Percentiles rank a stretch among this genome's conserved stretches.
These are phyloP conservation scores for Gymnothorax javanicus DNA, from an alignment of 2,797 vertebrate species.

Conservation along the genomic window DNA sequence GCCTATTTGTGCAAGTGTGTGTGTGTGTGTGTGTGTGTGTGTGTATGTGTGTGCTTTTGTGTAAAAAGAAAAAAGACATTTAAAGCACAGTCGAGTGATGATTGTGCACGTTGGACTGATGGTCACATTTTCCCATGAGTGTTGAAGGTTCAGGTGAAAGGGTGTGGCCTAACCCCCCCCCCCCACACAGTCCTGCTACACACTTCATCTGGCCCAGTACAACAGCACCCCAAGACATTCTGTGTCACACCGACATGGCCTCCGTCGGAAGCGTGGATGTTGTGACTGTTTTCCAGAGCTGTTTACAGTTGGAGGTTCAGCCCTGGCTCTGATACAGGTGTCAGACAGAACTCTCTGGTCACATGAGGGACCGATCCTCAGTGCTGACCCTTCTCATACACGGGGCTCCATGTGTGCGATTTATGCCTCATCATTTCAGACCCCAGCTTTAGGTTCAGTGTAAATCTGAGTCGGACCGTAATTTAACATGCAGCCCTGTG, in stretches of 20 bases:
- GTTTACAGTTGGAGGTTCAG: background rate
- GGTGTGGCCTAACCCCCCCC: background rate
- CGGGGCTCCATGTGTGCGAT: background rate
- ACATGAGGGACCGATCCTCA: background rate
- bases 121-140: background rate
- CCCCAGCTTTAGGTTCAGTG: background rate
- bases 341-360: background rate
- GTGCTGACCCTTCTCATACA: background rate
- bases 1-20: too few species aligned
- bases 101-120: background rate
- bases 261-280: background rate
- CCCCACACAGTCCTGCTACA: background rate
- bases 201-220: background rate
- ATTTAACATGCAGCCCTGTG: background rate
- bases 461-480: background rate
- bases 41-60: background rate
- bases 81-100: background rate
- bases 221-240: background rate
- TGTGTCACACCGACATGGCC: background rate
- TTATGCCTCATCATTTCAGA: background rate
- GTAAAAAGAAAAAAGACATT: background rate
- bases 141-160: background rate
- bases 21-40: too few species aligned
- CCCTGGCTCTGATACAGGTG: background rate
- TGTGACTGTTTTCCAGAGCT: background rate